A percentile compares a stretch with the other conserved stretches of the same genome.
Evolutionary conservation across 1,140 invertebrate genomes (phyloP).

Genomic region (Helicoverpa zea): DNA sequence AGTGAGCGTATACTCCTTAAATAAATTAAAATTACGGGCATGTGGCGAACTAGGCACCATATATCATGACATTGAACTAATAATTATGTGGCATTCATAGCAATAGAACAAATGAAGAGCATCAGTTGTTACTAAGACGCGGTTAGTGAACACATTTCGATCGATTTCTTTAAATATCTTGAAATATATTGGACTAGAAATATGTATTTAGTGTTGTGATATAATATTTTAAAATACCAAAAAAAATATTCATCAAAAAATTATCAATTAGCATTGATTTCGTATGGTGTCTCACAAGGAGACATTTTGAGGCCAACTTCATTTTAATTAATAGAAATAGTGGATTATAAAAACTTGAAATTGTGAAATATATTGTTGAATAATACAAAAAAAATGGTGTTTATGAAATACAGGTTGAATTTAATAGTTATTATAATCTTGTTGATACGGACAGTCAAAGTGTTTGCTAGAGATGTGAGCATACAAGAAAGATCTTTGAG

Average conservation of each 20-base stretch:
- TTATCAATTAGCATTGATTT: background rate
- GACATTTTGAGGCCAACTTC: background rate
- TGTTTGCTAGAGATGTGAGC: constrained; percentile 68
- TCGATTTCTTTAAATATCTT: background rate
- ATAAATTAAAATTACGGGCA: constrained; percentile 19
- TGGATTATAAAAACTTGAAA: background rate
- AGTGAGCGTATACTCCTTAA: constrained; percentile 30
- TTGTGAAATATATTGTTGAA: background rate
- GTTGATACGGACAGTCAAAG: constrained; percentile 52
- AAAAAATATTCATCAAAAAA: background rate
- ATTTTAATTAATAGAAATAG: background rate
- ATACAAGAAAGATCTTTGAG: constrained; percentile 68
- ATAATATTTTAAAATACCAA: background rate
- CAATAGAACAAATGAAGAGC: constrained; percentile 30
- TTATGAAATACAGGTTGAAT: constrained; percentile 6
- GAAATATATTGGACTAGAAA: background rate
- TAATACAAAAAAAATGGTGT: constrained; percentile 20
- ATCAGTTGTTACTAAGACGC: constrained; percentile 19
- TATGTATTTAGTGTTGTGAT: background rate
- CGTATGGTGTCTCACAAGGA: background rate
- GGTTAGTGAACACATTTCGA: background rate
- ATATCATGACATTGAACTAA: constrained; percentile 54
- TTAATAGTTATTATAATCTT: constrained; percentile 51
- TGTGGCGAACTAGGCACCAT: constrained; percentile 41
- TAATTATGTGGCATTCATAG: constrained; percentile 44